Evolutionary conservation across 1,140 invertebrate species (phyloP), one percentile per base, ranked within the genome.

Genomic region (Magallana angulata): DNA sequence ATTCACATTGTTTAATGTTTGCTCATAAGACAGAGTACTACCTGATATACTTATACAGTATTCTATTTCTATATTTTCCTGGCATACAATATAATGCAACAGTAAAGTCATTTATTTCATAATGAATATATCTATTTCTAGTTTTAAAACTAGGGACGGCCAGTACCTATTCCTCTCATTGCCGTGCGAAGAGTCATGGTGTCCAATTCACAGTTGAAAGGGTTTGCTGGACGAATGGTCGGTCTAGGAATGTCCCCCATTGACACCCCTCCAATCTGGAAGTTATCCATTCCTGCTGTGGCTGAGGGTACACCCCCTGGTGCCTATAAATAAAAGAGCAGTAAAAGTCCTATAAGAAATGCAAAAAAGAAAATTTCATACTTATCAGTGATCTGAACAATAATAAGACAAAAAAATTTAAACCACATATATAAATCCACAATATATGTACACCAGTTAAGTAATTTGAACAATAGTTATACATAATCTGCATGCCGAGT

Each of bases 111-210:
- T 56, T 60, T 18, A n/a, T 83, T 48, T n/a, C 56, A 62, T 16
- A 62, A 30, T 87, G 36, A 48, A 48, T 48, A 48, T 24, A 24
- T 24, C 24, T 48, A 48, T 48, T 48, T 48, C 36, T 48, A 48
- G 5, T 48, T 5, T 48, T 48, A 48, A 5, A 48, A 24, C 24
- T 24, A 24, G 24, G 36, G 2, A 5, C 58, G 58, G 12, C 14
- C 14, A 90, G 82, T 83, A 94, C 93, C 93, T 18, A 91, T 71
- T 85, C 93, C 93, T 88, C 94, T 94, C 93, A 94, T 94, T 6
- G 93, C 92, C 68, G 92, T 93, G 0, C 93, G 87, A 9, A 94
- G 86, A 9, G 90, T 88, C 62, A 92, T 89, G 80, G 91, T 91
- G 92, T 94, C 94, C 71, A 90, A 85, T 58, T 94, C 94, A 64